Base-by-base conservation (phyloP, 2,888 invertebrate genomes). In the Drosophila limbata region DNA sequence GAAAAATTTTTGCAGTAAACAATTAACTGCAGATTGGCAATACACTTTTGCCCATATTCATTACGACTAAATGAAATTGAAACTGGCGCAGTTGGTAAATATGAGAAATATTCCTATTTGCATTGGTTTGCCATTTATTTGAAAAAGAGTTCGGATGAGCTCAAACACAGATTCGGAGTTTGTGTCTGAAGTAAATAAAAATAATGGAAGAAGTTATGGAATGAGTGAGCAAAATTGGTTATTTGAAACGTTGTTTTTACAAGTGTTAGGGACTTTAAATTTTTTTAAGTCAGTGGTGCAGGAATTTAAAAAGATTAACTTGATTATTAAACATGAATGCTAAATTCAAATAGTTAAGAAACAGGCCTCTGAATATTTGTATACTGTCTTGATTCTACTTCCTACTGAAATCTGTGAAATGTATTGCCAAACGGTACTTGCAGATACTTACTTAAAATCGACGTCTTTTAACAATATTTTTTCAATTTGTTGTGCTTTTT, bases 31-130 rank as follows among this genome's bases (percentile, higher is more conserved):
- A 15, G 8, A 44, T 31, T 55, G 31, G 19, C 10, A 33, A 19
- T 33, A 44, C 55, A 55, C 44, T 59, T 69, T 75, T 70, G 53
- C 39, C 53, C 56, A 63, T 73, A 56, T 70, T 61, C 51, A 64
- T 64, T 63, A 63, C 4, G 9, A 4, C 33, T 17, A 56, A 37
- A 19, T 59, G 55, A 59, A 56, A 62, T 70, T 55, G 48, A 60
- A 50, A 51, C 42, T 53, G 51, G 9, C 31, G 13, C 11, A 42
- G 19, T 9, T 56, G 28, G 55, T 25, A 51, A 73, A 73, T 40
- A 74, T 53, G 45, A 44, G 19, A 39, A 65, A 70, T 59, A 62
- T 63, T 75, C 44, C 1, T 52, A 52, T 75, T 66, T 66, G 57
- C 50, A 57, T 52, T 68, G 53, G 44, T 44, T 68, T 44, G 42